Conservation (phyloP, 2,888 invertebrate species). For the Gymnoscelis rufifasciata region DNA sequence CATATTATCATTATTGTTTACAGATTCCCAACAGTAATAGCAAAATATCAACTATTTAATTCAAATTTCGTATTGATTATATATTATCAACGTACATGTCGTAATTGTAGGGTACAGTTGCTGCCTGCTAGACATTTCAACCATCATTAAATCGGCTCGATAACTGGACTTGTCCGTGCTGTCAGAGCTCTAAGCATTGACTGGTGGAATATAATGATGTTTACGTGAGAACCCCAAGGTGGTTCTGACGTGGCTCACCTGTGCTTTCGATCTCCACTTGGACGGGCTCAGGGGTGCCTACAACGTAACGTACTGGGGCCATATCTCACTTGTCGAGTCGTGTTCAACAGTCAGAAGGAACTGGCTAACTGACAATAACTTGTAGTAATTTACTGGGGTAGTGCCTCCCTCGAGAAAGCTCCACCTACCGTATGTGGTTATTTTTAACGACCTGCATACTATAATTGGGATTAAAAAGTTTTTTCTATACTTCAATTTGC, state of each 20-base stretch:
- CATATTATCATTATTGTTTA: too few species aligned
- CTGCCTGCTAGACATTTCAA: slow-evolving; percentile 68
- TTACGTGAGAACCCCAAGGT: slow-evolving; percentile 49
- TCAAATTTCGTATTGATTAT: too few species aligned
- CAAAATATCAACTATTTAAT: too few species aligned
- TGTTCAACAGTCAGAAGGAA: neutral
- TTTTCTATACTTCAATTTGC: too few species aligned
- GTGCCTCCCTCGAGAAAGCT: neutral
- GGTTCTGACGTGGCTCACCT: slow-evolving; percentile 11
- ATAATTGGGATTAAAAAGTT: too few species aligned
- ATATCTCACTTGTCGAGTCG: slow-evolving; percentile 4
- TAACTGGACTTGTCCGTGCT: slow-evolving; percentile 15
- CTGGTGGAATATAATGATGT: slow-evolving; percentile 26
- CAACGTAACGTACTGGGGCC: slow-evolving; percentile 5
- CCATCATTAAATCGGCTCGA: slow-evolving; percentile 35
- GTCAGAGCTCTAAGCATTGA: slow-evolving; percentile 22
- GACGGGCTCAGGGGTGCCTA: neutral
- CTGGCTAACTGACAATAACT: neutral
- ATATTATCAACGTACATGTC: slow-evolving; percentile 3
- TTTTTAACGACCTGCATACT: too few species aligned
- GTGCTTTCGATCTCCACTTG: slow-evolving; percentile 7
- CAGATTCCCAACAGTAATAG: too few species aligned
- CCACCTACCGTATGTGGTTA: neutral
- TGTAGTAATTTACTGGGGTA: neutral
- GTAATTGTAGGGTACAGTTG: slow-evolving; percentile 58